Evolutionary conservation across 2,113 vertebrate species (phyloP).

Genomic region (Trematocara variabile): DNA sequence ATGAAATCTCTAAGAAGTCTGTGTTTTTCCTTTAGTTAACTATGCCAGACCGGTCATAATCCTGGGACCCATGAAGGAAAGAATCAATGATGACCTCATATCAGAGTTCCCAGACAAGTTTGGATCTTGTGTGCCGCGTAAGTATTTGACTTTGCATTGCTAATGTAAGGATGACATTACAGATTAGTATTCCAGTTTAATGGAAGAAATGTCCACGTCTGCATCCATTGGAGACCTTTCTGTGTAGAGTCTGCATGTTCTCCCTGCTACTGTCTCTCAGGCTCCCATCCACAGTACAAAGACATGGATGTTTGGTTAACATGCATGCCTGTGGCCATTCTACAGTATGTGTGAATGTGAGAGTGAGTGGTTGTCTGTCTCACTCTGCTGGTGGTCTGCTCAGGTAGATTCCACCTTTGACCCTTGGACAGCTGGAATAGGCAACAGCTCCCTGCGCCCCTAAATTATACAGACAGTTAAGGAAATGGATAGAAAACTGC

Average conservation of each 20-base stretch:
- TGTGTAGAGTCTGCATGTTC: not conserved
- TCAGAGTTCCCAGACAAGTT: conserved; percentile 98
- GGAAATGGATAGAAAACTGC: not conserved
- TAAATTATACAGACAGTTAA: not conserved
- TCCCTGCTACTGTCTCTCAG: not conserved
- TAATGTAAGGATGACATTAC: not conserved
- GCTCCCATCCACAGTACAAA: not conserved
- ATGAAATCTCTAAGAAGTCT: not conserved
- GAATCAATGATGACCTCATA: conserved; percentile 96
- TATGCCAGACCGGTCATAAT: conserved; percentile 95
- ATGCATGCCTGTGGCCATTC: not conserved
- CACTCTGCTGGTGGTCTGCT: not conserved
- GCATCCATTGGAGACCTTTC: not conserved
- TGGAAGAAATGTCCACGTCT: not conserved
- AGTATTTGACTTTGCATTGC: conserved; percentile 61
- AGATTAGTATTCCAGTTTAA: not conserved
- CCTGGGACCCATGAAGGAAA: conserved; percentile 97
- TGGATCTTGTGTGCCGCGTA: conserved; percentile 96
- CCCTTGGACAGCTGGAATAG: not conserved
- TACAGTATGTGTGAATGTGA: not conserved
- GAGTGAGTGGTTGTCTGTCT: not conserved
- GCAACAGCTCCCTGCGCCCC: not conserved
- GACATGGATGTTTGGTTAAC: not conserved
- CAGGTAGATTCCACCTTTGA: not conserved
- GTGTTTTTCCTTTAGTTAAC: conserved; percentile 76